Conservation (phyloP, 2,113 vertebrate species). For the Halcyon senegalensis region DNA sequence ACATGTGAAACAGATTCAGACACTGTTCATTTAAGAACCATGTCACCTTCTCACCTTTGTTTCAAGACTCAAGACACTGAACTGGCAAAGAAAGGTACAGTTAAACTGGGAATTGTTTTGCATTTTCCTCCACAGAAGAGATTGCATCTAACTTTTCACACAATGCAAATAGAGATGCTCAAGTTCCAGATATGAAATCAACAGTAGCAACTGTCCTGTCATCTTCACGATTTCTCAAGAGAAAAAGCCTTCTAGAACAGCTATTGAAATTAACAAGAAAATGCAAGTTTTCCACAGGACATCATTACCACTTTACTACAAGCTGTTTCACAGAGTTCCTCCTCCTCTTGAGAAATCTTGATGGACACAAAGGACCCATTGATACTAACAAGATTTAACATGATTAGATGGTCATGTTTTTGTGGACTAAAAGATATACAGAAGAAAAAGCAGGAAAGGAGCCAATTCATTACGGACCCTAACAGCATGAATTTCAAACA, state of each 20-base stretch:
- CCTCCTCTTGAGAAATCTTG: not conserved
- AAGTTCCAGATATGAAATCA: not conserved
- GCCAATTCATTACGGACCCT: not conserved
- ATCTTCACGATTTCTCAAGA: conserved; percentile 1
- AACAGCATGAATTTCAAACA: not conserved
- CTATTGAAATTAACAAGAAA: not conserved
- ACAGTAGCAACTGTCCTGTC: not conserved
- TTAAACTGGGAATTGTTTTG: not conserved
- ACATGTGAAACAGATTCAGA: not conserved
- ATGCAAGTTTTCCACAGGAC: not conserved
- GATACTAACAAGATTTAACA: not conserved
- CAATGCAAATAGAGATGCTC: not conserved
- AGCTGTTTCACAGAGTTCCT: not conserved
- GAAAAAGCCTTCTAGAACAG: not conserved
- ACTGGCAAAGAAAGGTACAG: not conserved
- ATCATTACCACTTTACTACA: not conserved
- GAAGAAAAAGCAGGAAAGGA: not conserved
- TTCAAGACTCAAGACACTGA: not conserved
- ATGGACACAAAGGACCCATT: not conserved
- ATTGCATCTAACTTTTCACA: not conserved
- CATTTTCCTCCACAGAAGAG: not conserved
- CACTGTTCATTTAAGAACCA: not conserved
- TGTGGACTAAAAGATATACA: not conserved
- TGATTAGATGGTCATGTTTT: not conserved
- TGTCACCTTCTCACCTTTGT: not conserved